A percentile compares a stretch with the other conserved stretches of the same genome.
phyloP scores from a whole-genome alignment of 2,113 vertebrate genomes.

The Mastomys coucha region DNA sequence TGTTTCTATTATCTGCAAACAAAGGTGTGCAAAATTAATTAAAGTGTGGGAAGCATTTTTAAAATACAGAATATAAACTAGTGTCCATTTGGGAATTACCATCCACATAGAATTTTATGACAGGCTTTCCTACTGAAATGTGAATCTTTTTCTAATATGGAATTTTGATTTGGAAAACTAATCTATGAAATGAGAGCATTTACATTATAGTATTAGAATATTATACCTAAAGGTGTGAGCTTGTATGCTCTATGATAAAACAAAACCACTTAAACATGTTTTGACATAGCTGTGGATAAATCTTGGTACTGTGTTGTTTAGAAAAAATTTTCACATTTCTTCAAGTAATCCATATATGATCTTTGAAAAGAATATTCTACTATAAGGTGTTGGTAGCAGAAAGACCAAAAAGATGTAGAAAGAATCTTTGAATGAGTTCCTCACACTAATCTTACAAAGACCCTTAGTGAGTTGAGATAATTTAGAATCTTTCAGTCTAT shows the following conservation, averaged over 20 bases:
- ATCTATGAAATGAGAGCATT: background rate
- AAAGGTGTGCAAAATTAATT: background rate
- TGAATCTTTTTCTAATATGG: background rate
- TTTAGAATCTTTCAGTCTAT: background rate
- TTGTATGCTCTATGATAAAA: background rate
- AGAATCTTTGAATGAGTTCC: background rate
- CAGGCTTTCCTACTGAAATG: background rate
- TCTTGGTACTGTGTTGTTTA: background rate
- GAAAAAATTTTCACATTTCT: background rate
- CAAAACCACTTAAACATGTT: background rate
- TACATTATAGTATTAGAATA: background rate
- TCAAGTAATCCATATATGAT: background rate
- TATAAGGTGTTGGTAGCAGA: background rate
- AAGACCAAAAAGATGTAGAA: background rate
- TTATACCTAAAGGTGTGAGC: background rate
- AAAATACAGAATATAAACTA: background rate
- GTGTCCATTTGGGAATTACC: background rate
- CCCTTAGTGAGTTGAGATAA: background rate
- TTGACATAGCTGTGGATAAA: background rate
- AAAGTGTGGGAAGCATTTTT: background rate
- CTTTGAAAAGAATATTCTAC: background rate
- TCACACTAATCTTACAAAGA: background rate
- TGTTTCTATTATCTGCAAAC: background rate
- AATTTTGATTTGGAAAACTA: conserved; percentile 19
- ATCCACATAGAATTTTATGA: background rate